Base-by-base conservation (phyloP, 2,888 invertebrate genomes). In the Drosophila mercatorum region DNA sequence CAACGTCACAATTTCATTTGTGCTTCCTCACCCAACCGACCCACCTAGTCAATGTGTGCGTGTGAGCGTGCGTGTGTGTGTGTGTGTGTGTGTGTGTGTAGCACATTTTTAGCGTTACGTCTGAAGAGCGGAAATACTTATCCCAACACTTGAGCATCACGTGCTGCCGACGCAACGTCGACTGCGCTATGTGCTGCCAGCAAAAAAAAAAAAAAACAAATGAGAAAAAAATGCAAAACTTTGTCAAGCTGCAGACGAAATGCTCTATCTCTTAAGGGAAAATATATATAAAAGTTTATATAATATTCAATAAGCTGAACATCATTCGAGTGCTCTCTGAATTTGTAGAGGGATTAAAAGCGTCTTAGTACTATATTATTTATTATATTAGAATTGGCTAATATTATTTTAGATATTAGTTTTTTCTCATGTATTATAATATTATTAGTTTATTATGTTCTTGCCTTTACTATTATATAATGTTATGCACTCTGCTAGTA, bases 41-140 rank as follows among this genome's bases (percentile, higher is more conserved):
- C 43, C 56, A 58, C 47, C 61, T 31, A 53, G 60, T 51, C 70
- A 58, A 26, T 60, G 46, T 46, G 41, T 55, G 41, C 51, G 17
- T 56, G 62, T 56, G 26, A 43, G 41, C 36, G 47, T 47, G 40
- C 14, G 38, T 56, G 26, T 43, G 41, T 40, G 47, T 47, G 40
- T n/a, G 38, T 22, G 60, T n/a, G n/a, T n/a, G n/a, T n/a, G 22
- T n/a, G 38, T 22, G 60, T 17, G 17, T 17, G 17, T 17, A n/a
- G 46, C 72, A 64, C 80, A 68, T 75, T 85, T 83, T 87, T 72
- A 80, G 75, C 77, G 82, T 80, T 80, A 68, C 69, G 85, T 82
- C 83, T 88, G 85, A 89, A 88, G 86, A 86, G 85, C 85, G 89
- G 89, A 86, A 89, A 89, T 80, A 88, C 85, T 89, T 89, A 89